A percentile compares a stretch with the other conserved stretches of the same genome.
phyloP scores from a whole-genome alignment of 2,113 vertebrate species.

The Shinisaurus crocodilurus region DNA sequence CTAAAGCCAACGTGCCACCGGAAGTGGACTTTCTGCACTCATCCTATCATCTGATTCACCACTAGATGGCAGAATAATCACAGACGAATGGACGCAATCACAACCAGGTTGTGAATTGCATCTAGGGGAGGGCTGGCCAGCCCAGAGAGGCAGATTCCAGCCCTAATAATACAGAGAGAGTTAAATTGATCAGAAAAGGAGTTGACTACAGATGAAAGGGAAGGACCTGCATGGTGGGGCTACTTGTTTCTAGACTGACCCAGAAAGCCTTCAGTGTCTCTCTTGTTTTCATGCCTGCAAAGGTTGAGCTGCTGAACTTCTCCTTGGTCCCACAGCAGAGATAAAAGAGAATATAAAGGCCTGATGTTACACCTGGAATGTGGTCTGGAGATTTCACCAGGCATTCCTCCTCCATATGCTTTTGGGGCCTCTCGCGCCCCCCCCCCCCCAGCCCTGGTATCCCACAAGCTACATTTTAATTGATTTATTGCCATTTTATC shows the following conservation, averaged over 20 bases:
- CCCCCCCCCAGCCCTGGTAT: too few relatives aligned
- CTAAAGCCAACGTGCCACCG: neutral
- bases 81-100: neutral
- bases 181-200: neutral
- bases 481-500: neutral
- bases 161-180: fast-evolving
- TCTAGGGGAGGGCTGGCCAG: fast-evolving
- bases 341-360: neutral
- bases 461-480: too few relatives aligned
- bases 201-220: neutral
- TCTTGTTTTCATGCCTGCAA: fast-evolving
- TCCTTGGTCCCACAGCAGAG: neutral
- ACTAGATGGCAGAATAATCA: neutral
- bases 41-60: neutral
- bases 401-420: neutral
- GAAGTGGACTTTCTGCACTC: neutral
- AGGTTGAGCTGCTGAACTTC: neutral
- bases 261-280: fast-evolving
- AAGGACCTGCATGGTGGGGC: neutral
- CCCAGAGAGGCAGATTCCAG: too few relatives aligned
- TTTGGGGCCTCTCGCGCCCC: neutral
- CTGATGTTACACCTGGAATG: neutral
- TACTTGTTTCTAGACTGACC: fast-evolving
- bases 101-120: neutral
- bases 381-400: too few relatives aligned